These are phyloP conservation scores for Notodonta dromedarius DNA, from an alignment of 2,888 invertebrate species.

Conservation along the genomic window DNA sequence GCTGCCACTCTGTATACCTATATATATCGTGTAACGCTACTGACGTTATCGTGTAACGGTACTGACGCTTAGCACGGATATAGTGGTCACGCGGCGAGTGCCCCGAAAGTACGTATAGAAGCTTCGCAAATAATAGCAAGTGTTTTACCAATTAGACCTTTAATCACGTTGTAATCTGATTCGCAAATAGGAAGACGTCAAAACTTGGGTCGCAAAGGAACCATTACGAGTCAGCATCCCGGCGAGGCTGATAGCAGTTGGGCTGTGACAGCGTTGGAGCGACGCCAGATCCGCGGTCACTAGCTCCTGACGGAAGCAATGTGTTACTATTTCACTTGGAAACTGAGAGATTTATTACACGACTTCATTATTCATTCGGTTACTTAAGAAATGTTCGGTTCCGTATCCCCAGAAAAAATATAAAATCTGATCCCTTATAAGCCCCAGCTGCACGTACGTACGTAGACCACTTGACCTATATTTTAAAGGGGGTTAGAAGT, in stretches of 20 bases:
- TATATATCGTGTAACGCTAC: no score
- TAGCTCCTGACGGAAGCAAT: neutral
- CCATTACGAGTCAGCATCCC: neutral
- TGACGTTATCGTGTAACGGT: no score
- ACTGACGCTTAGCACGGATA: no score
- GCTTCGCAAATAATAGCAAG: no score
- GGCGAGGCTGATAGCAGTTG: neutral
- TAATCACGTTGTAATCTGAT: no score
- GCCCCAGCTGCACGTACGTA: no score
- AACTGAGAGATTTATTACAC: neutral
- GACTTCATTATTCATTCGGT: neutral
- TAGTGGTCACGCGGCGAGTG: no score
- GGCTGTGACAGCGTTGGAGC: neutral
- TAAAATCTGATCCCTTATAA: neutral
- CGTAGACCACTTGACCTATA: neutral
- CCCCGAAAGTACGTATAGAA: no score
- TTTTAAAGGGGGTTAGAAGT: conserved; percentile 1
- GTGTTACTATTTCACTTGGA: neutral
- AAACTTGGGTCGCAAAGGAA: neutral
- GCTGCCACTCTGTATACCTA: no score
- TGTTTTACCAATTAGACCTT: no score
- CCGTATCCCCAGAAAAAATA: no score
- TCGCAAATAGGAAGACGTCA: neutral
- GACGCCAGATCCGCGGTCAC: neutral
- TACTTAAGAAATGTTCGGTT: no score